Percentiles rank a stretch among this genome's conserved stretches.
Conservation (phyloP, 2,113 vertebrate genomes). For the Seriola dumerili region DNA sequence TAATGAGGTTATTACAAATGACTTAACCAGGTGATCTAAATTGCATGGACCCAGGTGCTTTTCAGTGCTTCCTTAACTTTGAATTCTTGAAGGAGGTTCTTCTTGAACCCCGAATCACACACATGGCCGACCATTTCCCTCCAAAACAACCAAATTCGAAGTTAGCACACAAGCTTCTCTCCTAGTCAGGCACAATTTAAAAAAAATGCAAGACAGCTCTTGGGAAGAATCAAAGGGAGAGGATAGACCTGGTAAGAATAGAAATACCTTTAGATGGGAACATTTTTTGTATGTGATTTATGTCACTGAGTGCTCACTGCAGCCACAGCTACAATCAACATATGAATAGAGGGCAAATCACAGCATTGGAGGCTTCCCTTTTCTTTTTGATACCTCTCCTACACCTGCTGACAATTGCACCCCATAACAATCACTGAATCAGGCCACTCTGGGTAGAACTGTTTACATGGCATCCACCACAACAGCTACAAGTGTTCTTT, state of each 20-base stretch:
- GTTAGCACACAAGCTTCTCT: neutral
- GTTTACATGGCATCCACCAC: slow-evolving; percentile 1
- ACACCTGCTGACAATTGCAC: neutral
- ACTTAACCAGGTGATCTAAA: neutral
- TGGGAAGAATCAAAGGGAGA: neutral
- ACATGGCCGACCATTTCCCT: neutral
- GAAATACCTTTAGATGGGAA: neutral
- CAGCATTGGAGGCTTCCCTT: neutral
- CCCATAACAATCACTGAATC: neutral
- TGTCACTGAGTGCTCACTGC: neutral
- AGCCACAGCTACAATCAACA: neutral
- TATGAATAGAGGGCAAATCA: neutral
- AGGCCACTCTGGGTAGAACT: neutral
- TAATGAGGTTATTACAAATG: neutral
- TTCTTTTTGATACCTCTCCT: neutral
- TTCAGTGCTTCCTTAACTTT: neutral
- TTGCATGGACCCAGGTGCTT: too few species aligned
- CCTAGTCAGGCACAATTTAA: neutral
- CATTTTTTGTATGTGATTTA: neutral
- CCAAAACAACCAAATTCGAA: neutral
- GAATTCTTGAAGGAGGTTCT: neutral
- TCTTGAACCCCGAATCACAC: neutral
- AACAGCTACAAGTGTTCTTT: neutral
- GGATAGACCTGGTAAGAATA: neutral
- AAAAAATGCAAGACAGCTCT: neutral